Percentiles rank a stretch among this genome's conserved stretches.
Conservation (phyloP, 2,113 vertebrate genomes). For the Sterna hirundo region DNA sequence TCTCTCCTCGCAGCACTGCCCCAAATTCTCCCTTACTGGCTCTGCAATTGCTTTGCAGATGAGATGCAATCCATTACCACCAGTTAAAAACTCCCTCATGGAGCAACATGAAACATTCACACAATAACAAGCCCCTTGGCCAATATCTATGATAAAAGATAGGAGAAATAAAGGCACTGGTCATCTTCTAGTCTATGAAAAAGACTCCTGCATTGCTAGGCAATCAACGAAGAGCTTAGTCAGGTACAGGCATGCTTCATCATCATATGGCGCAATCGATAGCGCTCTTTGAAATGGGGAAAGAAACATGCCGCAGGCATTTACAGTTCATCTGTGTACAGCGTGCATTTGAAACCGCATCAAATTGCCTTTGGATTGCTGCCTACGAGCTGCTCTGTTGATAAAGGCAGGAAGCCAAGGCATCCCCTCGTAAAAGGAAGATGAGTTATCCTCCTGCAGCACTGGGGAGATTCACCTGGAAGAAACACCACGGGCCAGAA, state of each 20-base stretch:
- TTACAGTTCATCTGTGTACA: neutral
- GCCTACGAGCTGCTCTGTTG: slow-evolving; percentile 6
- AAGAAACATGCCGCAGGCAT: neutral
- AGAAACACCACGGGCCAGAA: neutral
- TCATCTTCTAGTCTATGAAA: neutral
- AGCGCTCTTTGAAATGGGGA: neutral
- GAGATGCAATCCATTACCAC: neutral
- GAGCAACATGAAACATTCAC: neutral
- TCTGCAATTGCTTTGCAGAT: neutral
- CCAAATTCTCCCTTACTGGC: neutral
- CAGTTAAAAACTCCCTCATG: neutral
- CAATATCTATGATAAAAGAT: neutral
- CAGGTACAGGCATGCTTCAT: neutral
- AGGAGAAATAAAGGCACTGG: neutral
- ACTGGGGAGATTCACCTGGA: neutral
- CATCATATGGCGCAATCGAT: neutral
- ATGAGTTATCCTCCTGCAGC: neutral
- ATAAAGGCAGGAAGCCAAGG: slow-evolving; percentile 43
- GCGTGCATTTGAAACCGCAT: neutral
- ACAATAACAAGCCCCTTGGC: neutral
- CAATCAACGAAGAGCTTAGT: neutral
- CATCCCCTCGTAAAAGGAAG: neutral
- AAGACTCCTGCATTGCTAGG: neutral
- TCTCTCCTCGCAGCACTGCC: neutral
- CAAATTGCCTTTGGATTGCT: slow-evolving; percentile 32